Percentiles rank a stretch among this genome's conserved stretches.
phyloP scores from a whole-genome alignment of 2,113 vertebrate species.

The Butorides virescens region DNA sequence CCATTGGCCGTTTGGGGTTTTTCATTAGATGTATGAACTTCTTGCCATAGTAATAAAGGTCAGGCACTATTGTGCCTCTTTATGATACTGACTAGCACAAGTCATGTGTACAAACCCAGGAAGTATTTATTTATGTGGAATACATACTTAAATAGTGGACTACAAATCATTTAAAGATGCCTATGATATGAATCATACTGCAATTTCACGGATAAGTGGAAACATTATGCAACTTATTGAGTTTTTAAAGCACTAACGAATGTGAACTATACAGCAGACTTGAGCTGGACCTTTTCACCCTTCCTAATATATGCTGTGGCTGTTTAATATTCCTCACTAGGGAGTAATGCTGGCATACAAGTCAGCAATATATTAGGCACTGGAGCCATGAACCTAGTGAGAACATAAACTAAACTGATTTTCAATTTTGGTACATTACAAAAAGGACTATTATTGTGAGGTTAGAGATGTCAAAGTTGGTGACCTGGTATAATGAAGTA shows the following conservation, averaged over 20 bases:
- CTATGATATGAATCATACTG: slow-evolving; percentile 61
- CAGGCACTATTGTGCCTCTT: slow-evolving; percentile 18
- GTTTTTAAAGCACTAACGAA: slow-evolving; percentile 50
- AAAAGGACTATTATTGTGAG: slow-evolving; percentile 61
- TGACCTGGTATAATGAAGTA: slow-evolving; percentile 68
- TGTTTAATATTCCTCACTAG: slow-evolving; percentile 66
- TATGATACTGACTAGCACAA: slow-evolving; percentile 39
- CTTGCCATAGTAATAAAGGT: slow-evolving; percentile 15
- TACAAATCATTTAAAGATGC: slow-evolving; percentile 57
- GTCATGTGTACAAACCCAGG: slow-evolving; percentile 15
- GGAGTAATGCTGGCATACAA: slow-evolving; percentile 57
- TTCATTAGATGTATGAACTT: slow-evolving; percentile 17
- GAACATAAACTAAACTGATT: slow-evolving; percentile 70
- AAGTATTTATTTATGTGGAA: slow-evolving; percentile 55
- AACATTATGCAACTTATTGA: slow-evolving; percentile 58
- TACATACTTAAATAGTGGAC: slow-evolving; percentile 27
- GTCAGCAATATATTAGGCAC: slow-evolving; percentile 58
- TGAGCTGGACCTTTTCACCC: slow-evolving; percentile 54
- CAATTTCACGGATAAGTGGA: slow-evolving; percentile 56
- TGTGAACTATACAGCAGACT: slow-evolving; percentile 37
- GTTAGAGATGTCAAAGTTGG: slow-evolving; percentile 72
- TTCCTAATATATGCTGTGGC: slow-evolving; percentile 51
- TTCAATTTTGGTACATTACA: slow-evolving; percentile 64
- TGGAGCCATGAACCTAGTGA: slow-evolving; percentile 58
- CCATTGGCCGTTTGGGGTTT: not conserved